A percentile compares a stretch with the other conserved stretches of the same genome.
These are phyloP conservation scores for Polietes domitor DNA, from an alignment of 2,888 invertebrate genomes.

Conservation along the genomic window DNA sequence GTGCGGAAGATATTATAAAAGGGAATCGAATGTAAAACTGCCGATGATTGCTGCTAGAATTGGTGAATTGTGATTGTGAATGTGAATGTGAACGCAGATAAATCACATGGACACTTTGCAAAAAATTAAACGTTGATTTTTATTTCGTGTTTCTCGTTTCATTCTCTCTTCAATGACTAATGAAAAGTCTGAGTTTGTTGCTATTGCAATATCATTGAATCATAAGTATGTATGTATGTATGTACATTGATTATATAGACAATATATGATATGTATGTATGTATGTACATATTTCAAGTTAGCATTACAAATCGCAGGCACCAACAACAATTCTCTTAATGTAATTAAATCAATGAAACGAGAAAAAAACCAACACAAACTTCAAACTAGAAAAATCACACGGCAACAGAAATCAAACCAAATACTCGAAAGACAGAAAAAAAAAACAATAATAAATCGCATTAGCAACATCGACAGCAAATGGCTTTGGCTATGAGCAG, in stretches of 20 bases:
- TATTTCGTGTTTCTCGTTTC: neutral
- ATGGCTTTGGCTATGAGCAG: no score
- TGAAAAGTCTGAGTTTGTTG: neutral
- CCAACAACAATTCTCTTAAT: neutral
- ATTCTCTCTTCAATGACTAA: neutral
- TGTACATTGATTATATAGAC: no score
- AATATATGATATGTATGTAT: neutral
- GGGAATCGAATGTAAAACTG: no score
- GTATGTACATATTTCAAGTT: no score
- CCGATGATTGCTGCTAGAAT: no score
- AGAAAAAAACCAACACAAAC: neutral
- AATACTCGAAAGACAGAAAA: neutral
- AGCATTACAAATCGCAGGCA: neutral
- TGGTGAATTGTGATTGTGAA: no score
- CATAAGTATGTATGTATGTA: neutral
- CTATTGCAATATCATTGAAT: slow-evolving; percentile 3
- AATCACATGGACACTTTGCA: neutral
- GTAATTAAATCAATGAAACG: neutral
- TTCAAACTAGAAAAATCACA: neutral
- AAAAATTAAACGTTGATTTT: neutral
- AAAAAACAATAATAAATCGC: neutral
- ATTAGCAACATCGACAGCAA: neutral
- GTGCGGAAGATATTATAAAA: no score
- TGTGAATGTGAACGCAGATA: neutral
- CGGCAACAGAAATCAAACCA: neutral